Evolutionary conservation across 2,797 vertebrate species (phyloP).

Genomic region (Crocidura indochinensis): DNA sequence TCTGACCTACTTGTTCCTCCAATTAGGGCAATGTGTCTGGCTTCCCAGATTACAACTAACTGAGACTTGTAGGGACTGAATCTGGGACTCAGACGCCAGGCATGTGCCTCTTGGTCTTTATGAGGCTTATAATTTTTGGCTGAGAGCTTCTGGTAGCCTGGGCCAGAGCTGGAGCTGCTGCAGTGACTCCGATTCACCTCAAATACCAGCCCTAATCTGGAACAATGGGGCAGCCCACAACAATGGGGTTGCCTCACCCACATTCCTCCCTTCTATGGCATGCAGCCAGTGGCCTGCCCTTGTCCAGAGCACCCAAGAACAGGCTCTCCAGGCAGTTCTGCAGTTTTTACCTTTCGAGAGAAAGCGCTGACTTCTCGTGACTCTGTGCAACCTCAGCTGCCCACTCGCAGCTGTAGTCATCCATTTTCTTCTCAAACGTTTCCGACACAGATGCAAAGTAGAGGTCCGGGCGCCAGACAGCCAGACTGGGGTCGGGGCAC

Average conservation of each 20-base stretch:
- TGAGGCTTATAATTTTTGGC: not conserved
- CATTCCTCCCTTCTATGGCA: not conserved
- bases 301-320: not conserved
- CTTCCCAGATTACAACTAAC: too few relatives aligned
- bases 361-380: slow-evolving; percentile 73
- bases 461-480: slow-evolving; percentile 93
- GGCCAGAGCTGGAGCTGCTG: not conserved
- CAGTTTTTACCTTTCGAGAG: slow-evolving; percentile 91
- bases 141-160: not conserved
- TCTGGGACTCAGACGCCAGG: too few relatives aligned
- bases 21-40: too few relatives aligned
- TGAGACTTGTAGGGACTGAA: too few relatives aligned
- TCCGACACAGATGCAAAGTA: slow-evolving; percentile 97
- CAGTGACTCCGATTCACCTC: not conserved
- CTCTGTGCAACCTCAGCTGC: slow-evolving; percentile 75
- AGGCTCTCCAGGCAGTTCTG: not conserved
- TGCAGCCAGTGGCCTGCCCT: not conserved
- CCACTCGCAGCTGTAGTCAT: slow-evolving; percentile 90
- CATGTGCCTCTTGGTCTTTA: too few relatives aligned
- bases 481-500: slow-evolving; percentile 95
- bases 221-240: too few relatives aligned
- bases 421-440: slow-evolving; percentile 93
- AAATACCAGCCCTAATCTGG: too few relatives aligned
- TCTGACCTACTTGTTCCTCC: too few relatives aligned
- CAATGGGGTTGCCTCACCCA: fast-evolving